Evolutionary conservation across 2,888 invertebrate species (phyloP).

Genomic region (Idaea straminata): DNA sequence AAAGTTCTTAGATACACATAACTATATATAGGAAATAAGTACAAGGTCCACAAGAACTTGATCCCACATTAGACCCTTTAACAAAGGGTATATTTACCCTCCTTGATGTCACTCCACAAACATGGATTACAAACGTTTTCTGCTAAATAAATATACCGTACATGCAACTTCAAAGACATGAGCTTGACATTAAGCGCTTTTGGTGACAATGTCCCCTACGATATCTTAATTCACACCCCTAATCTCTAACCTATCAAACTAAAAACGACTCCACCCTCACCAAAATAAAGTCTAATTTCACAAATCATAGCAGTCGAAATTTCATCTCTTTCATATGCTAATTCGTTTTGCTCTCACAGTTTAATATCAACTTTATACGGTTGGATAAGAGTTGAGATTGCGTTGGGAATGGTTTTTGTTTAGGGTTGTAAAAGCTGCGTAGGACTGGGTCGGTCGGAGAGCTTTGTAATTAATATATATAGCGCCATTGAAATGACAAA

Average conservation of each 20-base stretch:
- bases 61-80: not conserved
- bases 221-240: conserved; percentile 78
- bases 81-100: not conserved
- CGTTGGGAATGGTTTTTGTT: not conserved
- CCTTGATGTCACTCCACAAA: not conserved
- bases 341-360: not conserved
- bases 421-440: not conserved
- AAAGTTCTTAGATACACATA: not conserved
- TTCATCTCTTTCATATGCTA: conserved; percentile 1
- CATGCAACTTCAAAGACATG: conserved; percentile 64
- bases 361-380: not conserved
- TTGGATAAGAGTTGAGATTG: not conserved
- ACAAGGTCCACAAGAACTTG: not conserved
- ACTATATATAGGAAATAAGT: not conserved
- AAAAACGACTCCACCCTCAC: not conserved
- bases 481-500: conserved; percentile 72
- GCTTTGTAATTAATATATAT: conserved; percentile 76
- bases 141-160: conserved; percentile 36
- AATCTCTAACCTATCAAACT: conserved; percentile 33
- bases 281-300: not conserved
- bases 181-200: conserved; percentile 74
- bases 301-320: not conserved
- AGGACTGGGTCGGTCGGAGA: not conserved
- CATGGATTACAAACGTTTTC: not conserved
- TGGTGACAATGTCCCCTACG: conserved; percentile 51